Percentiles rank a stretch among this genome's conserved stretches.
phyloP scores from a whole-genome alignment of 2,797 vertebrate genomes.

The Alfaro cultratus region DNA sequence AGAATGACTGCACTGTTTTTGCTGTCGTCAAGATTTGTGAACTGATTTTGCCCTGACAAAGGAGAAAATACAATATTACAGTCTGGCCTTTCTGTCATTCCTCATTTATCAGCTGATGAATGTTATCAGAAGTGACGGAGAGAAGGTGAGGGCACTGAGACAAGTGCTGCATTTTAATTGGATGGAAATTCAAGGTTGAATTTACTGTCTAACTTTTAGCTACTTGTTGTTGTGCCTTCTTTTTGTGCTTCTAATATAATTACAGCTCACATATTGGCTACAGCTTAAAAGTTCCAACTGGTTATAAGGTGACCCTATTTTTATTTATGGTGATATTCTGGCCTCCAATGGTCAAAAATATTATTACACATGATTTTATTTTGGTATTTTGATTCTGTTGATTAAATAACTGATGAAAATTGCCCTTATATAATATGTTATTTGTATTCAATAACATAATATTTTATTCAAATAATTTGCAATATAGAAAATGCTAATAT shows the following conservation, averaged over 20 bases:
- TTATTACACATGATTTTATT: constrained; percentile 28
- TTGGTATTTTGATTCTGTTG: accelerated
- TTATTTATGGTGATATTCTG: constrained; percentile 39
- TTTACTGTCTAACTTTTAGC: constrained; percentile 3
- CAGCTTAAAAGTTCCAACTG: neutral
- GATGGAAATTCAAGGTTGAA: constrained; percentile 10
- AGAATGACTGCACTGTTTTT: constrained; percentile 13
- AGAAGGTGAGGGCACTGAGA: neutral
- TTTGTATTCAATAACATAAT: neutral
- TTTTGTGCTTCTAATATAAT: neutral
- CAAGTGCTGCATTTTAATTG: neutral
- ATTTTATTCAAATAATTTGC: neutral
- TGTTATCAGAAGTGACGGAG: neutral
- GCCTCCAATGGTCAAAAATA: constrained; percentile 41
- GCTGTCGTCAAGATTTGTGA: constrained; percentile 1
- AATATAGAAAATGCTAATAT: neutral
- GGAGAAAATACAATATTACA: constrained; percentile 18
- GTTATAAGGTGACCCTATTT: neutral
- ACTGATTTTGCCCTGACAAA: neutral
- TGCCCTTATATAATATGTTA: neutral
- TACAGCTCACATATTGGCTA: neutral
- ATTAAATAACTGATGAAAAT: neutral
- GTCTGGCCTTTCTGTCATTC: neutral
- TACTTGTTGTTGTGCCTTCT: neutral
- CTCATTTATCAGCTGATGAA: constrained; percentile 14